These are phyloP conservation scores for Montipora capitata DNA, from an alignment of 92 coral and sea anemone genomes.

Conservation along the genomic window DNA sequence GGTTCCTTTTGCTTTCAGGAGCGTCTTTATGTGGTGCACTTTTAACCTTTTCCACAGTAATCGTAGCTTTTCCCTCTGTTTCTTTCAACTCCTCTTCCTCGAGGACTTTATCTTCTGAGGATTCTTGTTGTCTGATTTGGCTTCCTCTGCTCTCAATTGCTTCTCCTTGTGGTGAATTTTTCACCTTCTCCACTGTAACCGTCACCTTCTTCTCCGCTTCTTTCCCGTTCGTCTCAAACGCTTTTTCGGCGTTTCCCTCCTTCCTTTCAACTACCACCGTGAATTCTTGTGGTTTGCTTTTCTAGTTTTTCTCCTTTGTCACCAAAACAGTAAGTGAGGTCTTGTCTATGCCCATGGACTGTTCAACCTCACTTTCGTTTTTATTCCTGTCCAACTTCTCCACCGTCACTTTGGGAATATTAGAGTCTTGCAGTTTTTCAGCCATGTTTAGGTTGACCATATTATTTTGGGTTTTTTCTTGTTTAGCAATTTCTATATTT, in stretches of 20 bases:
- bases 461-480: background rate
- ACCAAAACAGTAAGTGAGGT: background rate
- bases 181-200: background rate
- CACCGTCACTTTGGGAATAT: background rate
- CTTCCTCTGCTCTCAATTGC: too few species aligned
- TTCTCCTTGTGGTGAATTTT: background rate
- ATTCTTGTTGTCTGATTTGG: background rate
- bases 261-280: too few species aligned
- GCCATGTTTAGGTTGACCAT: background rate
- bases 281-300: background rate
- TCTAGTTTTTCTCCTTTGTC: background rate
- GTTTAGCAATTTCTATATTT: background rate
- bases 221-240: background rate
- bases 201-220: background rate
- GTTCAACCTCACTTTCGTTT: background rate
- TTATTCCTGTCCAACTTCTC: slow-evolving; percentile 6
- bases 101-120: background rate
- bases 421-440: background rate
- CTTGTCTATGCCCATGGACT: background rate
- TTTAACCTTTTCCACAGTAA: too few species aligned
- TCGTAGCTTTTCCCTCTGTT: background rate
- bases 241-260: background rate
- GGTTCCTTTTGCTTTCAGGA: too few species aligned
- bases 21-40: too few species aligned
- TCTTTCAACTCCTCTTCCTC: background rate